Evolutionary conservation across 2,113 vertebrate genomes (phyloP), one percentile per base, ranked within the genome.

Genomic region (Marmota monax): DNA sequence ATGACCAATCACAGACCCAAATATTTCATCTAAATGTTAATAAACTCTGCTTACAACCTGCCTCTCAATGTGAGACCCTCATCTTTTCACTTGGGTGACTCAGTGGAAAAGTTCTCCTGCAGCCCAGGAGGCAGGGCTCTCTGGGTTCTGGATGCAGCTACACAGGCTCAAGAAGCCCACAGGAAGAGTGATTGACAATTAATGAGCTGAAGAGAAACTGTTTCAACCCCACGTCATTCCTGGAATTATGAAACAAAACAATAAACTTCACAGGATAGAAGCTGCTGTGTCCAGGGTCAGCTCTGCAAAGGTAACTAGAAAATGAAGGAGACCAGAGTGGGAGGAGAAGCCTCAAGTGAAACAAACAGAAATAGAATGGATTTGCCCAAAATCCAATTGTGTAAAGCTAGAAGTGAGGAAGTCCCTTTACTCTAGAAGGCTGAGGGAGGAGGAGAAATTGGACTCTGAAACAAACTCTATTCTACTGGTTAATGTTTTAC

Each of bases 401-500:
- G n/a, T 34, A 63, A 74, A 93, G 69, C 39, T 48, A 85, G 37
- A 70, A 58, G 79, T 13, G 32, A 95, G 94, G 83, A 95, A 90
- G 56, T 58, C 37, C 32, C 51, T 85, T 83, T 73, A 88, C 39
- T 92, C 61, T 17, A 25, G 8, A 2, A 18, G 42, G 58, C 72
- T 17, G 2, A 5, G 13, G 69, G 45, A 29, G 14, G n/a, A 83
- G 42, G 63, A 22, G 73, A 93, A 58, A 3, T 1, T 78, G 85
- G 85, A 95, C 85, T 90, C 94, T 79, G 88, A 88, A 94, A 90
- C 87, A 48, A 58, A 45, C 18, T 65, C 77, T 56, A 0, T n/a
- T 58, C 84, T 56, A 51, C 63, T 0, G 1, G n/a, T 98, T 98
- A 97, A 97, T 97, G 85, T 97, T 96, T 97, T 14, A 97, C 88